phyloP scores from a whole-genome alignment of 2,888 invertebrate genomes.

The Celastrina argiolus region DNA sequence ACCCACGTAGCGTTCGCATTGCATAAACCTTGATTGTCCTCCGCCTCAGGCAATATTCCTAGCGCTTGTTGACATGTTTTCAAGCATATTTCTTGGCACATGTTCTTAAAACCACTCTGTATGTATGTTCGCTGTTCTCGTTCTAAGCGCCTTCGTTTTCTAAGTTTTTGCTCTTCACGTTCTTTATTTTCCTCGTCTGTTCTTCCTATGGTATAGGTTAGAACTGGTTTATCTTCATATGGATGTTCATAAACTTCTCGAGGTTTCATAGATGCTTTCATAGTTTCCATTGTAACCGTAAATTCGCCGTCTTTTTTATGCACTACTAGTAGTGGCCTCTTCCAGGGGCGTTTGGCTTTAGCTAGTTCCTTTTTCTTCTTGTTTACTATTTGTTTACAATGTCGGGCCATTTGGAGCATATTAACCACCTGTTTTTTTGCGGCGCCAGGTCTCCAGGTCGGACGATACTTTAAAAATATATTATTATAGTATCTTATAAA shows the following conservation, averaged over 20 bases:
- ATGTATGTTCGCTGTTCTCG: slow-evolving; percentile 61
- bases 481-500: slow-evolving; percentile 35
- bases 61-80: slow-evolving; percentile 70
- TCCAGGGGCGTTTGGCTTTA: slow-evolving; percentile 50
- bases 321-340: slow-evolving; percentile 59
- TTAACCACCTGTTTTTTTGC: slow-evolving; percentile 59
- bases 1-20: slow-evolving; percentile 51
- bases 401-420: slow-evolving; percentile 56
- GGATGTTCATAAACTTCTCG: slow-evolving; percentile 61
- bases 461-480: slow-evolving; percentile 59
- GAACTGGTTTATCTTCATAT: slow-evolving; percentile 62
- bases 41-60: slow-evolving; percentile 56
- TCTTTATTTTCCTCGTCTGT: slow-evolving; percentile 64
- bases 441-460: slow-evolving; percentile 68
- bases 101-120: slow-evolving; percentile 61
- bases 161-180: slow-evolving; percentile 56
- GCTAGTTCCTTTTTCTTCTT: slow-evolving; percentile 54
- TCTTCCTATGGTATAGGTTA: slow-evolving; percentile 63
- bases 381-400: slow-evolving; percentile 51
- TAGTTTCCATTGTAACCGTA: slow-evolving; percentile 66
- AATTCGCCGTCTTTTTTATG: slow-evolving; percentile 67
- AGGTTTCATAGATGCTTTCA: slow-evolving; percentile 55
- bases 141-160: slow-evolving; percentile 56
- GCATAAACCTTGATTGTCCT: slow-evolving; percentile 58
- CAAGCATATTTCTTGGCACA: slow-evolving; percentile 66